Percentiles rank a stretch among this genome's conserved stretches.
phyloP scores from a whole-genome alignment of 2,888 invertebrate genomes.

The Cryptocephalus primarius region DNA sequence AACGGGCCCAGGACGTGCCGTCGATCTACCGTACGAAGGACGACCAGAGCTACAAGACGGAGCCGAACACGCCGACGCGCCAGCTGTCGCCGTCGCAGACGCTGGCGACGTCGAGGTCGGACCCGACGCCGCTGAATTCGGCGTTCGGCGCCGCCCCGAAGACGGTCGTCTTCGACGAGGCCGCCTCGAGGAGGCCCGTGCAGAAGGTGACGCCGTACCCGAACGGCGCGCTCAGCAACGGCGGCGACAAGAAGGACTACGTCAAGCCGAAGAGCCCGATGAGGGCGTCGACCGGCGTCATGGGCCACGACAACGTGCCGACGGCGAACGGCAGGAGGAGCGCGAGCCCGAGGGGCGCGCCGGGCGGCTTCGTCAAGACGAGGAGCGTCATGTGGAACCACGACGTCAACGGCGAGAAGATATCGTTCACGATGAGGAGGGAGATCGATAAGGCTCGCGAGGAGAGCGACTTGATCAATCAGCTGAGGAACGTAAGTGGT shows the following conservation, averaged over 20 bases:
- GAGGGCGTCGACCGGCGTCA: slow-evolving; percentile 47
- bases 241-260: slow-evolving; percentile 36
- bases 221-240: slow-evolving; percentile 8
- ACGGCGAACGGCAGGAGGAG: slow-evolving; percentile 22
- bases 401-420: slow-evolving; percentile 55
- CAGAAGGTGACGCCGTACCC: slow-evolving; percentile 53
- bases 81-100: slow-evolving; percentile 28
- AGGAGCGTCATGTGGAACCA: slow-evolving; percentile 63
- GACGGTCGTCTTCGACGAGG: slow-evolving; percentile 47
- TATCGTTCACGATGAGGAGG: slow-evolving; percentile 84
- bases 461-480: slow-evolving; percentile 74
- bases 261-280: slow-evolving; percentile 57
- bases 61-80: slow-evolving; percentile 41
- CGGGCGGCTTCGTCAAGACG: background rate
- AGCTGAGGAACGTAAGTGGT: slow-evolving; percentile 66
- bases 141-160: slow-evolving; percentile 43
- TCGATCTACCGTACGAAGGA: slow-evolving; percentile 59
- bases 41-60: slow-evolving; percentile 43
- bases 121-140: slow-evolving; percentile 38
- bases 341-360: background rate
- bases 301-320: slow-evolving; percentile 48
- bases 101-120: slow-evolving; percentile 38
- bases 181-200: slow-evolving; percentile 47
- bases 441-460: slow-evolving; percentile 87
- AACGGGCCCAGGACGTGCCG: slow-evolving; percentile 64